phyloP scores from a whole-genome alignment of 35 echinoderm and acorn worm species.

The Lytechinus variegatus region DNA sequence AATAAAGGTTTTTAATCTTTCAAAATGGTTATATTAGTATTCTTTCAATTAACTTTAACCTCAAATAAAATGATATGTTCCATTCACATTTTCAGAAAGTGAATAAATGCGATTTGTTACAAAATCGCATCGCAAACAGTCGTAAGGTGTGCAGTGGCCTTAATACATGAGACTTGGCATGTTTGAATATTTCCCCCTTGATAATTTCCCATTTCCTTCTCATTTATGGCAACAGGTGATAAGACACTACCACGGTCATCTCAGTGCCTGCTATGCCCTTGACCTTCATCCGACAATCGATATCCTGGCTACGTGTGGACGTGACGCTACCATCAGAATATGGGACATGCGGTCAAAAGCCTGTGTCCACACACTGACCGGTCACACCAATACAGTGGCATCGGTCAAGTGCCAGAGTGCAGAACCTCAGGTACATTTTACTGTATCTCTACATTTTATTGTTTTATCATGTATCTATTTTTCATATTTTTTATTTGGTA shows the following conservation, averaged over 20 bases:
- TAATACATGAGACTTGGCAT: too few relatives aligned
- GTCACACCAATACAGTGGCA: constrained; percentile 98
- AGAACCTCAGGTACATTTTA: constrained; percentile 88
- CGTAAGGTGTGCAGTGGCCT: too few relatives aligned
- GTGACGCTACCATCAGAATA: constrained; percentile 85
- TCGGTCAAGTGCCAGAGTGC: constrained; percentile 90
- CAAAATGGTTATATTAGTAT: too few relatives aligned
- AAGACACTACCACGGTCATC: constrained; percentile 96
- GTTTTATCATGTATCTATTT: too few relatives aligned
- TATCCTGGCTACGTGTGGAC: constrained; percentile 85
- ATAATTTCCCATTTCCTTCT: background rate
- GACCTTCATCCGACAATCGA: constrained; percentile 98
- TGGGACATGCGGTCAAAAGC: constrained; percentile 99
- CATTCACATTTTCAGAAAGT: too few relatives aligned
- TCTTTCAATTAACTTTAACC: too few relatives aligned
- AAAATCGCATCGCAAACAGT: too few relatives aligned
- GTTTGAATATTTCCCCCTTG: background rate
- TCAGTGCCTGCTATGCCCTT: constrained; percentile 92
- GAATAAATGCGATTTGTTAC: too few relatives aligned
- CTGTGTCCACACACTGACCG: constrained; percentile 91
- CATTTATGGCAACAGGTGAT: constrained; percentile 53
- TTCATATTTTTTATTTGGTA: too few relatives aligned
- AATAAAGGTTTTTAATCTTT: too few relatives aligned
- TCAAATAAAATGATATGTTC: too few relatives aligned
- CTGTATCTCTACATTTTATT: constrained; percentile 81